phyloP scores from a whole-genome alignment of 2,797 vertebrate genomes.

The Odontamblyopus lacepedii region DNA sequence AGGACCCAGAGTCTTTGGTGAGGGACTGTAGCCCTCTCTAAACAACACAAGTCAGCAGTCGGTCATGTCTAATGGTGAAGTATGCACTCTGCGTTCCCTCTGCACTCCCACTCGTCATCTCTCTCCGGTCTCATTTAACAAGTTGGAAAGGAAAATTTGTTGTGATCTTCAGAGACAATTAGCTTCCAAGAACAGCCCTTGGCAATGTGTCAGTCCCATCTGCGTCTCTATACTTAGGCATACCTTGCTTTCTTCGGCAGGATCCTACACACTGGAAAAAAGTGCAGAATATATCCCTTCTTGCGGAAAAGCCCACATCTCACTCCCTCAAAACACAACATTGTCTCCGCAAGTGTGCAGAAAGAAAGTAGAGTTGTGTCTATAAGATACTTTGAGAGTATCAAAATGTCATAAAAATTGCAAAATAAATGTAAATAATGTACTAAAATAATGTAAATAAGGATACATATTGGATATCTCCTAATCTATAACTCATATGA shows the following conservation, averaged over 20 bases:
- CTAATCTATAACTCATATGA: too few relatives aligned
- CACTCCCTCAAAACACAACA: constrained; percentile 2
- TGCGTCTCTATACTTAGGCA: constrained; percentile 50
- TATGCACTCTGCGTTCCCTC: constrained; percentile 43
- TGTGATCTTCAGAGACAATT: constrained; percentile 51
- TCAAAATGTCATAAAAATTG: neutral
- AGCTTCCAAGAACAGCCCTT: constrained; percentile 51
- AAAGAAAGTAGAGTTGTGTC: neutral
- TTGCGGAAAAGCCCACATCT: neutral
- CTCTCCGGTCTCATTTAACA: constrained; percentile 62
- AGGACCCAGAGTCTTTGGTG: constrained; percentile 5
- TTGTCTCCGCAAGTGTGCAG: neutral
- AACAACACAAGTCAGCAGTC: constrained; percentile 49
- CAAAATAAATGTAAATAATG: neutral
- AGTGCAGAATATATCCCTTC: constrained; percentile 15
- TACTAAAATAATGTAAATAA: neutral
- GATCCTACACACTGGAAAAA: constrained; percentile 47
- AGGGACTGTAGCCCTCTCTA: constrained; percentile 33
- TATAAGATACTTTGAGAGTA: neutral
- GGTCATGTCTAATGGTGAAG: constrained; percentile 53
- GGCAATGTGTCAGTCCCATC: constrained; percentile 43
- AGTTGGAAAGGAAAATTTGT: constrained; percentile 47
- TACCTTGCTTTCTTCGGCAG: constrained; percentile 21
- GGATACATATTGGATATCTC: too few relatives aligned
- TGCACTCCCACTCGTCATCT: constrained; percentile 54